phyloP scores from a whole-genome alignment of 2,888 invertebrate genomes.

The Phorcus lineatus region DNA sequence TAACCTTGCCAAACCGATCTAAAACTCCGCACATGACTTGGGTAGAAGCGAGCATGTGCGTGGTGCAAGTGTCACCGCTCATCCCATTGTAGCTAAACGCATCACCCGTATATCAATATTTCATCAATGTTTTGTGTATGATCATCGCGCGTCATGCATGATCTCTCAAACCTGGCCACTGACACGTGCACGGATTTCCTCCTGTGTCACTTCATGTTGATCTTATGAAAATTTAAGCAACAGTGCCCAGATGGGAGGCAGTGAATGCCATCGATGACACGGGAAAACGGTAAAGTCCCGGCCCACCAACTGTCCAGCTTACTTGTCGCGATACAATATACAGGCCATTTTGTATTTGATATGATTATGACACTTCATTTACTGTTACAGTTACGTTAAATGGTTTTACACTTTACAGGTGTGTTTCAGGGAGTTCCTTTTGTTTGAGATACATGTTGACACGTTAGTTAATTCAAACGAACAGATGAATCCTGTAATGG shows the following conservation, averaged over 20 bases:
- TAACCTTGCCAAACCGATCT: too few species aligned
- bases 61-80: neutral
- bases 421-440: too few species aligned
- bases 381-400: too few species aligned
- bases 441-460: conserved; percentile 33
- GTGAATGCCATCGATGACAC: neutral
- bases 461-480: neutral
- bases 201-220: neutral
- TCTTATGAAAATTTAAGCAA: conserved; percentile 4
- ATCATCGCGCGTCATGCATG: neutral
- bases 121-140: neutral
- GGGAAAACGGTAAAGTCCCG: neutral
- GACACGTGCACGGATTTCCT: conserved; percentile 1
- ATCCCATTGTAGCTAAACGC: neutral
- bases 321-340: too few species aligned
- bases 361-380: too few species aligned
- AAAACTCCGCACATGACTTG: too few species aligned
- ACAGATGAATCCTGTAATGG: neutral
- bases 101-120: conserved; percentile 1
- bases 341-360: too few species aligned
- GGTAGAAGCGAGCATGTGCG: too few species aligned
- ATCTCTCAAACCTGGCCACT: neutral
- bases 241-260: neutral
- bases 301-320: neutral
- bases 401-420: too few species aligned